A percentile compares a stretch with the other conserved stretches of the same genome.
phyloP scores from a whole-genome alignment of 1,140 invertebrate genomes.

The Ceratina australensis region DNA sequence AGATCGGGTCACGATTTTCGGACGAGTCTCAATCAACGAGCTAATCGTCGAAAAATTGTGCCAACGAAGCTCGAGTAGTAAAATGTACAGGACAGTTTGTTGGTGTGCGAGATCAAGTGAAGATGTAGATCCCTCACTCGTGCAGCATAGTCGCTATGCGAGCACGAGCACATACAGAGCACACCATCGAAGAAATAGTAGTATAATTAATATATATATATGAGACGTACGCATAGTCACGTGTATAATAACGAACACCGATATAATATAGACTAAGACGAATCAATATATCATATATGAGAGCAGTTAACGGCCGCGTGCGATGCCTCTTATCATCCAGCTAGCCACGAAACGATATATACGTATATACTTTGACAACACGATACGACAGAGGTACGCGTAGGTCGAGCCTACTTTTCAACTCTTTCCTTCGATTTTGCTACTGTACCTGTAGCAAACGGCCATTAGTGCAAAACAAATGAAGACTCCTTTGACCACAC shows the following conservation, averaged over 20 bases:
- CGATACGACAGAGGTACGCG: constrained; percentile 74
- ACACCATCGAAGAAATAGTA: constrained; percentile 56
- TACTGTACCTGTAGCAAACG: constrained; percentile 96
- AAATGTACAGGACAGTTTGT: constrained; percentile 18
- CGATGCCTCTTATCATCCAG: constrained; percentile 75
- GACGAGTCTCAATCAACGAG: too few species aligned
- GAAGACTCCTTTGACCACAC: constrained; percentile 95
- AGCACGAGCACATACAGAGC: constrained; percentile 61
- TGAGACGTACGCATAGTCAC: constrained; percentile 52
- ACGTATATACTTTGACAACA: too few species aligned
- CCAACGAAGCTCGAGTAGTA: too few species aligned
- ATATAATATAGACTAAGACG: constrained; percentile 68
- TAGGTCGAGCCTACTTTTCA: constrained; percentile 66
- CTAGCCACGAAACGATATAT: constrained; percentile 69
- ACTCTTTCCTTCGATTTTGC: constrained; percentile 63
- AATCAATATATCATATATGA: constrained; percentile 64
- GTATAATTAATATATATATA: constrained; percentile 26
- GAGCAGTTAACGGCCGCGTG: constrained; percentile 75
- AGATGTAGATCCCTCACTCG: constrained; percentile 46
- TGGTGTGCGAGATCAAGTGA: constrained; percentile 36
- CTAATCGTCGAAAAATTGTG: too few species aligned
- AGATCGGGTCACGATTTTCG: too few species aligned
- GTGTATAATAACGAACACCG: constrained; percentile 61
- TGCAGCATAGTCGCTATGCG: constrained; percentile 63
- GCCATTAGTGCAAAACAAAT: constrained; percentile 96